Evolutionary conservation across 1,140 invertebrate genomes (phyloP), one percentile per base, ranked within the genome.

Genomic region (Gonatopus flavifemur): DNA sequence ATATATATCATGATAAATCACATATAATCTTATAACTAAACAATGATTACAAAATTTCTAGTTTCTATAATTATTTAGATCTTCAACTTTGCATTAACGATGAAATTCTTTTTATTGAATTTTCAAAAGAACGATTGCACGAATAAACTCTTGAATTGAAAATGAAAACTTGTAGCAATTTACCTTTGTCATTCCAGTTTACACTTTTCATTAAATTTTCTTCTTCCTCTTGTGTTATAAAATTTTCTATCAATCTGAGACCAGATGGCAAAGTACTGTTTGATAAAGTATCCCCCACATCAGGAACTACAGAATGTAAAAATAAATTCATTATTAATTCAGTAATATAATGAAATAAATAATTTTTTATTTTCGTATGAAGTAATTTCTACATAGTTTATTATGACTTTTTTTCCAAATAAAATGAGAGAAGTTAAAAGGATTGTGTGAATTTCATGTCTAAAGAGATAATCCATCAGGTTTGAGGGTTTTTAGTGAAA

Each of bases 211-310:
- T 53, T 2, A 95, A 73, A n/a, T 52, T 25, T 3, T 68, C 30
- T 69, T 94, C 92, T 79, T 94, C 88, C 37, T 86, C 80, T 50
- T 78, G 69, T 36, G 80, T 83, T 21, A 96, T 79, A 78, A 94
- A 93, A 67, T 95, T 74, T 43, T 85, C 68, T 25, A 93, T 47
- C 45, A 96, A 39, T 24, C 75, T 64, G n/a, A 96, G 78, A 7
- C 93, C 93, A 45, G 80, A 67, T n/a, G 92, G 92, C 38, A 75
- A 30, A 13, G 63, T 19, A 28, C 35, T 62, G 21, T 60, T 41
- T 43, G 62, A 66, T 4, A 43, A 49, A 52, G 62, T 53, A 43
- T 70, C 55, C 6, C 72, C 58, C 9, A 52, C 10, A 3, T 66
- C 67, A 51, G 81, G 76, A 45, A 81, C 76, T 81, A 40, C 45